Evolutionary conservation across 2,113 vertebrate genomes (phyloP).

Genomic region (Prinia subflava): DNA sequence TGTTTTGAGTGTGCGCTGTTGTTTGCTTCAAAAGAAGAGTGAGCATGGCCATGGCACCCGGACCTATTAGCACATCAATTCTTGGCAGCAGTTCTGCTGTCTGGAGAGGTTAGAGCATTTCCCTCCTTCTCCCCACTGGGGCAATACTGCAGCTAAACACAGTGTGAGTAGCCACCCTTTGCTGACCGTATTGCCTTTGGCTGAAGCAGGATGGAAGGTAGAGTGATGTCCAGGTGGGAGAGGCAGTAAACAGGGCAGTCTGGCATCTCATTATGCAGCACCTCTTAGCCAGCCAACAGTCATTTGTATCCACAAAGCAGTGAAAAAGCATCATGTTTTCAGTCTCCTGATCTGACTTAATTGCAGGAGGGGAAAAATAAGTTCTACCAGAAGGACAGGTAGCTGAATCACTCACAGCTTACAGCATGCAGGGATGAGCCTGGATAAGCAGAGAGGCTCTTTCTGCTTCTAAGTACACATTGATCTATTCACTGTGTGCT

Average conservation of each 20-base stretch:
- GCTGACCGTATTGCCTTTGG: background rate
- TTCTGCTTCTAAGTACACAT: background rate
- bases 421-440: background rate
- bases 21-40: background rate
- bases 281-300: background rate
- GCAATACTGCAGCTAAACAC: background rate
- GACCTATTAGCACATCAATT: background rate
- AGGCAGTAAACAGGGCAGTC: background rate
- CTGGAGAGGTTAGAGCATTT: background rate
- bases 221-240: background rate
- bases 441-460: background rate
- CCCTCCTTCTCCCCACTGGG: rapidly evolving
- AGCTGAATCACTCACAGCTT: background rate
- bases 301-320: background rate
- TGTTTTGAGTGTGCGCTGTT: rapidly evolving
- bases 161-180: background rate
- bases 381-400: background rate
- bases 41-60: background rate
- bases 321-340: background rate
- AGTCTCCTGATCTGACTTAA: background rate
- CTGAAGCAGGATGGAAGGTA: background rate
- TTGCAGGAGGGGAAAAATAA: background rate
- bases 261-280: background rate
- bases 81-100: background rate
- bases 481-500: background rate